Evolutionary conservation across 2,888 invertebrate species (phyloP).

Genomic region (Timema podura): DNA sequence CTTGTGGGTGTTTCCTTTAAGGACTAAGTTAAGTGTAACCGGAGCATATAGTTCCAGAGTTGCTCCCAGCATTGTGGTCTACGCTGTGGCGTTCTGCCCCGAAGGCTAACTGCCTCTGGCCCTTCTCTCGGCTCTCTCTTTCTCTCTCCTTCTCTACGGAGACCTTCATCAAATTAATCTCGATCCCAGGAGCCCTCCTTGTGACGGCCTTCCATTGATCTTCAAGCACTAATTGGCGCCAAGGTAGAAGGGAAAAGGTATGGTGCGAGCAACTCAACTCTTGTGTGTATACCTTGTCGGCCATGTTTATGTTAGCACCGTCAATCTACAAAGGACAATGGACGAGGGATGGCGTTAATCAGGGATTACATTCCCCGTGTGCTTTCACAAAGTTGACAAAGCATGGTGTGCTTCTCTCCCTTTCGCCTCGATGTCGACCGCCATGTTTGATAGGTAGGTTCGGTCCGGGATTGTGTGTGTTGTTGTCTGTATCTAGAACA

Average conservation of each 20-base stretch:
- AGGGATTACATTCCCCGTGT: slow-evolving; percentile 12
- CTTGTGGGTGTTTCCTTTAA: too few species aligned
- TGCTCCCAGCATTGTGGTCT: too few species aligned
- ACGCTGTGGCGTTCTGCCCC: slow-evolving; percentile 7
- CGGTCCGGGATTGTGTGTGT: too few species aligned
- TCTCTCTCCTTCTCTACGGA: too few species aligned
- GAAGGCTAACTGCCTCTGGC: slow-evolving; percentile 22
- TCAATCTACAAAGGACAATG: slow-evolving; percentile 8
- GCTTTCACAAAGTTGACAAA: slow-evolving; percentile 4
- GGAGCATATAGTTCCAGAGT: too few species aligned
- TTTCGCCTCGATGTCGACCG: too few species aligned
- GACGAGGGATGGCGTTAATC: neutral
- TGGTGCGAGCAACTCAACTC: neutral
- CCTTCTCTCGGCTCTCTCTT: slow-evolving; percentile 4
- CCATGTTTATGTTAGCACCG: slow-evolving; percentile 12
- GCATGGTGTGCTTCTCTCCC: neutral
- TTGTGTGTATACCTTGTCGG: slow-evolving; percentile 2
- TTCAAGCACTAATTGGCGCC: slow-evolving; percentile 28
- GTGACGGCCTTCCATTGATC: slow-evolving; percentile 28
- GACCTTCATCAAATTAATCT: slow-evolving; percentile 27
- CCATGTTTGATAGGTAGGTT: too few species aligned
- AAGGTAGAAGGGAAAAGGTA: slow-evolving; percentile 19
- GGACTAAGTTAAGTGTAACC: too few species aligned
- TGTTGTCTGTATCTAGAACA: slow-evolving; percentile 1
- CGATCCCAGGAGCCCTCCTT: slow-evolving; percentile 26